A percentile compares a stretch with the other conserved stretches of the same genome.
Evolutionary conservation across 2,888 invertebrate species (phyloP).

Genomic region (Leucoma salicis): DNA sequence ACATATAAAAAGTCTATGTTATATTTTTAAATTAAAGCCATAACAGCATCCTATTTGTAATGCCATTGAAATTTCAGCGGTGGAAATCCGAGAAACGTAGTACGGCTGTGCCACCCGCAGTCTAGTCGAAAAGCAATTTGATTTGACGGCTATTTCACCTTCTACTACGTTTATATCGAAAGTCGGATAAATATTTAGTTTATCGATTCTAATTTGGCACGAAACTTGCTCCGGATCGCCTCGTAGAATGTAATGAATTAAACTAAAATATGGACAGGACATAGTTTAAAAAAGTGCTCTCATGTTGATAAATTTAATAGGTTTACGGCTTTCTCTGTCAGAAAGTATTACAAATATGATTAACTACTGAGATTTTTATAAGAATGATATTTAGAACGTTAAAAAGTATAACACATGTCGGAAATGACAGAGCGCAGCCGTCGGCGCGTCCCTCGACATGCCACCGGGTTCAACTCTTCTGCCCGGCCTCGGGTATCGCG

Average conservation of each 20-base stretch:
- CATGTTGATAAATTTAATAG: constrained; percentile 3
- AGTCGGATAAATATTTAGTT: constrained; percentile 80
- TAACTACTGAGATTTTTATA: constrained; percentile 29
- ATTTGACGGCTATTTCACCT: constrained; percentile 79
- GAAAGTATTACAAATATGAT: constrained; percentile 23
- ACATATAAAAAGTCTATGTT: no score
- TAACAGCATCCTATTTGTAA: constrained; percentile 34
- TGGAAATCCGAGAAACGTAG: constrained; percentile 57
- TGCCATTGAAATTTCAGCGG: constrained; percentile 44
- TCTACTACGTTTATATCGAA: constrained; percentile 80
- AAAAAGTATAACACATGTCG: constrained; percentile 49
- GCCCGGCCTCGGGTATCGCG: constrained; percentile 43
- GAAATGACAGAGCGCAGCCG: constrained; percentile 45
- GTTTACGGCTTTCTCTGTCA: constrained; percentile 11
- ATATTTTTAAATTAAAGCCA: constrained; percentile 18
- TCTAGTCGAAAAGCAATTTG: constrained; percentile 72
- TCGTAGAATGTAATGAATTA: constrained; percentile 25
- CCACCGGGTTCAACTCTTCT: constrained; percentile 49
- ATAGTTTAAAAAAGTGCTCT: constrained; percentile 1
- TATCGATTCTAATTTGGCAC: constrained; percentile 80
- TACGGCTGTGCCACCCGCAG: constrained; percentile 63
- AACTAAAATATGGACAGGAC: constrained; percentile 11
- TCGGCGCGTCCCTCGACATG: constrained; percentile 24
- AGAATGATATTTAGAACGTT: constrained; percentile 40
- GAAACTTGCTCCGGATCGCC: constrained; percentile 55